Evolutionary conservation across 2,113 vertebrate genomes (phyloP).

Genomic region (Spermophilus dauricus): DNA sequence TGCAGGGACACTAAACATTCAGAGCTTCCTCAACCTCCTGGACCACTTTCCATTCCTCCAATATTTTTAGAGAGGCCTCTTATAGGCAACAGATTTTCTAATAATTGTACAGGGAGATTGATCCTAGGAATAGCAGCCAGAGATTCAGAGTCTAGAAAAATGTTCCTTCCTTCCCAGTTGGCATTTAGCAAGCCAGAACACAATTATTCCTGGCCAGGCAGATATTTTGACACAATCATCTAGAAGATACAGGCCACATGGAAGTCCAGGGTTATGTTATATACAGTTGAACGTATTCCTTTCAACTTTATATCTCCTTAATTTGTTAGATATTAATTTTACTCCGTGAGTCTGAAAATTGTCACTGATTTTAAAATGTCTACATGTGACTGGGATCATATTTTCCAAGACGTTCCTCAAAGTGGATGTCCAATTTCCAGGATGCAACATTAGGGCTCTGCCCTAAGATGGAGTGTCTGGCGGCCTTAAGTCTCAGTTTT

Average conservation of each 20-base stretch:
- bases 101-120: not conserved
- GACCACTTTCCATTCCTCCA: not conserved
- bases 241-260: not conserved
- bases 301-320: not conserved
- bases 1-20: conserved; percentile 70
- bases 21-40: not conserved
- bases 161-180: not conserved
- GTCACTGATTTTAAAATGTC: not conserved
- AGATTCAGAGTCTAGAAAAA: not conserved
- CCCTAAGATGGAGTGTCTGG: not conserved
- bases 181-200: not conserved
- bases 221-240: not conserved
- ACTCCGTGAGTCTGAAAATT: not conserved
- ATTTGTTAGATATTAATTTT: not conserved
- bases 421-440: not conserved
- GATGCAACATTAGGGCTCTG: not conserved
- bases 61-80: not conserved
- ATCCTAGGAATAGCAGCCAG: not conserved
- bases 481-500: not conserved
- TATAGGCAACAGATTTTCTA: not conserved
- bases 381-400: not conserved
- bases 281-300: not conserved
- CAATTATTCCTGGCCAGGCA: not conserved
- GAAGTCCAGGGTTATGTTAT: not conserved
- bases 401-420: not conserved